Percentiles rank a stretch among this genome's conserved stretches.
Evolutionary conservation across 2,797 vertebrate genomes (phyloP).

Genomic region (Notolepis coatsorum): DNA sequence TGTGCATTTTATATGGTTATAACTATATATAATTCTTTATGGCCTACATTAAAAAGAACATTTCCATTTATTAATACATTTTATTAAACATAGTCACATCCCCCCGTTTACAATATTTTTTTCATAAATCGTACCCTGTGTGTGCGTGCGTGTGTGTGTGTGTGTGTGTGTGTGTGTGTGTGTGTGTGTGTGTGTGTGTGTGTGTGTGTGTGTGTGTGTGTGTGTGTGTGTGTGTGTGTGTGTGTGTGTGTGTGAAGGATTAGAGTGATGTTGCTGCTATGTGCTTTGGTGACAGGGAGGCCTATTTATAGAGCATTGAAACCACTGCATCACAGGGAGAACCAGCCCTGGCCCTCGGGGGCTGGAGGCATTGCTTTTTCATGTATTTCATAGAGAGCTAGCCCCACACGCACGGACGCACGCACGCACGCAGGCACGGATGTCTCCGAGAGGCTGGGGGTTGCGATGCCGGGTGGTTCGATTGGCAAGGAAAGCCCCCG

Average conservation of each 20-base stretch:
- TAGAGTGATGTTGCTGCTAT: conserved; percentile 44
- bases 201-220: not conserved
- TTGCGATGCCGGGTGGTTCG: no score
- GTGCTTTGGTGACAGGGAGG: conserved; percentile 60
- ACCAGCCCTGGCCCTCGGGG: conserved; percentile 61
- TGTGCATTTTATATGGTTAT: no score
- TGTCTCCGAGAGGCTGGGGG: no score
- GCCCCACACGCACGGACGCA: not conserved
- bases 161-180: not conserved
- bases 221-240: conserved; percentile 11
- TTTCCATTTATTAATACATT: no score
- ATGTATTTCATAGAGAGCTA: conserved; percentile 65
- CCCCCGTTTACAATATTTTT: no score
- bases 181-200: not conserved
- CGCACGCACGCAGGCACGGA: not conserved
- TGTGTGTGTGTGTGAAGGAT: conserved; percentile 58
- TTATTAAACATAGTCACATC: no score
- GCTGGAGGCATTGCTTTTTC: conserved; percentile 65
- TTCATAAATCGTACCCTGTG: not conserved
- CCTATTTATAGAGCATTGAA: conserved; percentile 75
- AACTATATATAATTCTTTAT: no score
- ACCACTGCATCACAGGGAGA: conserved; percentile 73
- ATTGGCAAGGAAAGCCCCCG: no score
- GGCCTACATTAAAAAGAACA: no score
- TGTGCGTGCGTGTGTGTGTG: not conserved